phyloP scores from a whole-genome alignment of 2,888 invertebrate genomes.

The Fragum sueziense region DNA sequence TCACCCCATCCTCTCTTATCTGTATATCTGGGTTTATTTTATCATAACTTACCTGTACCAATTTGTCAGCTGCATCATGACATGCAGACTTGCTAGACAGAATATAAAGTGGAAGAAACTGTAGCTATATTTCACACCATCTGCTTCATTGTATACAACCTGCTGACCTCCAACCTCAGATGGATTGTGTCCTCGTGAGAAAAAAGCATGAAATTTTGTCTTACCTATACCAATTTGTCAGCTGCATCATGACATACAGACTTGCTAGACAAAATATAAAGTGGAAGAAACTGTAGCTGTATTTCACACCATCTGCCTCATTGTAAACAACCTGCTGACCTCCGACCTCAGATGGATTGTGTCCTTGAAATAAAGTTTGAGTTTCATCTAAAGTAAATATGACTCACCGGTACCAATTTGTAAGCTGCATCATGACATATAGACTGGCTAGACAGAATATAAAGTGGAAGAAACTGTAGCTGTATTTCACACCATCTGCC shows the following conservation, averaged over 20 bases:
- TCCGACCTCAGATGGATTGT: conserved; percentile 72
- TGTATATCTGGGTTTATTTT: no score
- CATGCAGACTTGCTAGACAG: conserved; percentile 82
- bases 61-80: conserved; percentile 84
- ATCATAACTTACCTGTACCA: conserved; percentile 83
- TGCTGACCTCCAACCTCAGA: conserved; percentile 72
- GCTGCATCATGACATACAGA: conserved; percentile 84
- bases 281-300: conserved; percentile 83
- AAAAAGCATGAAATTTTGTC: no score
- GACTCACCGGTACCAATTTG: conserved; percentile 83
- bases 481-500: conserved; percentile 80
- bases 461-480: conserved; percentile 83
- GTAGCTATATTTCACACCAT: conserved; percentile 82
- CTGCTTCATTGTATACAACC: conserved; percentile 81
- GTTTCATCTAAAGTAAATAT: no score
- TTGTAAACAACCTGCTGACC: conserved; percentile 80
- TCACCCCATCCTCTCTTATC: no score
- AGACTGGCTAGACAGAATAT: conserved; percentile 82
- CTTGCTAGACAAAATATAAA: conserved; percentile 82
- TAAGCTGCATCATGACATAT: conserved; percentile 84
- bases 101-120: conserved; percentile 83
- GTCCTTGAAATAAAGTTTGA: conserved; percentile 64
- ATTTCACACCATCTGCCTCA: conserved; percentile 80
- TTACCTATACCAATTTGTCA: conserved; percentile 84
- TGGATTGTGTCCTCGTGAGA: conserved; percentile 71